These are phyloP conservation scores for Sciaenops ocellatus DNA, from an alignment of 2,797 vertebrate species.

Conservation along the genomic window DNA sequence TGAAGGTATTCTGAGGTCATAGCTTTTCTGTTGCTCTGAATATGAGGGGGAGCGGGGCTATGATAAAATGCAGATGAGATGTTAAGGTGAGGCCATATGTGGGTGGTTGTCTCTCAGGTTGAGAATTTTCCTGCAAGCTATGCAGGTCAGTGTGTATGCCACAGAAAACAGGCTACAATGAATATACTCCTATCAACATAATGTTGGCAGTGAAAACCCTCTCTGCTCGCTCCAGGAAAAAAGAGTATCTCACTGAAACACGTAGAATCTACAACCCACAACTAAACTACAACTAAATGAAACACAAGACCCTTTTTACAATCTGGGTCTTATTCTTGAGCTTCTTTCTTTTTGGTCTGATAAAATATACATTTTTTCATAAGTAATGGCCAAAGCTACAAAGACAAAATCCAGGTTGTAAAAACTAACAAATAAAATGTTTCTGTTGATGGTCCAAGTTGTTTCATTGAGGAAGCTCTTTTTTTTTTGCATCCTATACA, in stretches of 20 bases:
- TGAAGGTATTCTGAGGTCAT: conserved; percentile 46
- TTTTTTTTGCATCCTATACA: neutral
- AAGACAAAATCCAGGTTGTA: neutral
- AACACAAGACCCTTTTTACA: neutral
- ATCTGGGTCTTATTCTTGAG: neutral
- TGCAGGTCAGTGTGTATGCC: conserved; percentile 29
- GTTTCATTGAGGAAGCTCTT: neutral
- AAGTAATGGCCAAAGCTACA: too few relatives aligned
- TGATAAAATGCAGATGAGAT: conserved; percentile 53
- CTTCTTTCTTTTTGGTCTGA: neutral
- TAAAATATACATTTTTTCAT: neutral
- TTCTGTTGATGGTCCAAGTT: neutral
- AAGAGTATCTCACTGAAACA: conserved; percentile 14
- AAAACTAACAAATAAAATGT: neutral
- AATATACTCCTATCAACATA: conserved; percentile 19
- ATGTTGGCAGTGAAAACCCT: conserved; percentile 40
- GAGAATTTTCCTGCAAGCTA: conserved; percentile 54
- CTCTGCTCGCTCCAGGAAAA: neutral
- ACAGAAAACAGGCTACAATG: conserved; percentile 11
- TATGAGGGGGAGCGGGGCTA: conserved; percentile 5
- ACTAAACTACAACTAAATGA: neutral
- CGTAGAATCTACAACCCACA: neutral
- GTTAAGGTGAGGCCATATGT: conserved; percentile 52
- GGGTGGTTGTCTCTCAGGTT: conserved; percentile 58
- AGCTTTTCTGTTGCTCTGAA: neutral